phyloP scores from a whole-genome alignment of 1,140 invertebrate species.

The Plutomurus gul region DNA sequence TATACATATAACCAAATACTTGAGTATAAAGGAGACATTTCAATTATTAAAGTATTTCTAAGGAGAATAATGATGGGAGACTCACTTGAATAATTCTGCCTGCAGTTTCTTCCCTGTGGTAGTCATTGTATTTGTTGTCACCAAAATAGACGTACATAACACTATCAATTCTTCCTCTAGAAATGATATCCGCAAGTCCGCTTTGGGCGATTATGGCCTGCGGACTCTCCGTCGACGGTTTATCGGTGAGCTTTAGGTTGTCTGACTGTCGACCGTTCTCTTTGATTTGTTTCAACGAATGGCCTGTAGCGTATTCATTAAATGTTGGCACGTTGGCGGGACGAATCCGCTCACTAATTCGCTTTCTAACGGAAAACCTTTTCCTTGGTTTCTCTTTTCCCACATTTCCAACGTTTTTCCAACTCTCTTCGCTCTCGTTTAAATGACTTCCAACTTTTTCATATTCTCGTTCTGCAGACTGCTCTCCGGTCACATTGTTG shows the following conservation, averaged over 20 bases:
- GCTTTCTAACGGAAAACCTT: background rate
- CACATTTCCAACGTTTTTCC: background rate
- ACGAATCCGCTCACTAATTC: background rate
- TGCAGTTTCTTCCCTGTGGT: slow-evolving; percentile 53
- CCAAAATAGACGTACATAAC: slow-evolving; percentile 66
- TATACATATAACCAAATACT: too few relatives aligned
- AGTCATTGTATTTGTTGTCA: slow-evolving; percentile 51
- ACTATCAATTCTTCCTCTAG: slow-evolving; percentile 60
- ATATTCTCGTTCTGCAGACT: slow-evolving; percentile 41
- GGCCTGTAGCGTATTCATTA: background rate
- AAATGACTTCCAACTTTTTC: slow-evolving; percentile 7
- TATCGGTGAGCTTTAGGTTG: background rate
- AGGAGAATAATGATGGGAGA: background rate
- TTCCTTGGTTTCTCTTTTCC: background rate
- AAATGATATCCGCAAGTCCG: slow-evolving; percentile 51
- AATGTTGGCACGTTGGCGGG: too few relatives aligned
- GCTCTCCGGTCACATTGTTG: slow-evolving; percentile 11
- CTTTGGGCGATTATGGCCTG: slow-evolving; percentile 10
- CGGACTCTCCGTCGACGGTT: background rate
- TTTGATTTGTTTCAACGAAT: background rate
- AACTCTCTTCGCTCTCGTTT: background rate
- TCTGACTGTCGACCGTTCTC: background rate
- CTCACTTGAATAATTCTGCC: slow-evolving; percentile 53
- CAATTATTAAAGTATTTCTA: background rate
- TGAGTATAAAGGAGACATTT: background rate